Conservation (phyloP, 2,888 invertebrate genomes). For the Allolobophora icterica region DNA sequence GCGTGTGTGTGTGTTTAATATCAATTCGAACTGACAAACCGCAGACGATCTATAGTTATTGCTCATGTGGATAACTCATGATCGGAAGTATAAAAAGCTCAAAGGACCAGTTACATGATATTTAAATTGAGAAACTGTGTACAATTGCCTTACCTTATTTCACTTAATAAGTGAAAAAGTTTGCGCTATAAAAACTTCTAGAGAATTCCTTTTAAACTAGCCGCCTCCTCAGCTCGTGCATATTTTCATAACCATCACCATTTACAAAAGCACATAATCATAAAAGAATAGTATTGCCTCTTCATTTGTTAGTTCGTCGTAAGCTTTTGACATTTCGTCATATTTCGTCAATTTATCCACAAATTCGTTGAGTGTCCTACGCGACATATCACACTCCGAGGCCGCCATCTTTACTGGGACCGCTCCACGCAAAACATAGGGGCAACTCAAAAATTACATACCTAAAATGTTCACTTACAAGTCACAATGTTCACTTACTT, state of each 20-base stretch:
- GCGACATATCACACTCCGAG: conserved; percentile 55
- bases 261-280: not conserved
- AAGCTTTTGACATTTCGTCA: conserved; percentile 58
- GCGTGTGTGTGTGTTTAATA: too few relatives aligned
- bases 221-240: not conserved
- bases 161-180: not conserved
- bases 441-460: not conserved
- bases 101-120: too few relatives aligned
- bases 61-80: too few relatives aligned
- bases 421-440: not conserved
- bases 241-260: not conserved
- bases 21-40: too few relatives aligned
- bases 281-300: conserved; percentile 51
- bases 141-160: not conserved
- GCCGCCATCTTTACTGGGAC: conserved; percentile 44
- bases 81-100: too few relatives aligned
- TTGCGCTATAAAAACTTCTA: not conserved
- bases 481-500: too few relatives aligned
- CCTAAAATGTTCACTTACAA: too few relatives aligned
- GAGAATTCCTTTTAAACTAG: not conserved
- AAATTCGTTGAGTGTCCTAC: conserved; percentile 46
- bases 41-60: too few relatives aligned
- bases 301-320: conserved; percentile 56
- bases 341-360: conserved; percentile 60
- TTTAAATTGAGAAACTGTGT: too few relatives aligned